A percentile compares a stretch with the other conserved stretches of the same genome.
Evolutionary conservation across 2,888 invertebrate species (phyloP).

Genomic region (Agrochola lota): DNA sequence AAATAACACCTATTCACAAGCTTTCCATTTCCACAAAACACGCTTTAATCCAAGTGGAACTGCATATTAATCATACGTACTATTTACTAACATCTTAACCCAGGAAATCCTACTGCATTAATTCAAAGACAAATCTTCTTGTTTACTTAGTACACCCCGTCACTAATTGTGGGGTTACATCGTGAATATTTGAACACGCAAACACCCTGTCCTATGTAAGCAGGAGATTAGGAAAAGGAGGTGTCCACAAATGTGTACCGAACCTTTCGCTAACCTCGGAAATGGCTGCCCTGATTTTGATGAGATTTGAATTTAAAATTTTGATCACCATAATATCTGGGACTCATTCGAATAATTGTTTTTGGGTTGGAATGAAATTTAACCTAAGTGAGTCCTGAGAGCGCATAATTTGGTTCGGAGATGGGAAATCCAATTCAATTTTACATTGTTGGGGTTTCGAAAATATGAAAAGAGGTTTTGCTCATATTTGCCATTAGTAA

Average conservation of each 20-base stretch:
- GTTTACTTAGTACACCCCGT: slow-evolving; percentile 69
- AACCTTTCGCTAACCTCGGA: slow-evolving; percentile 40
- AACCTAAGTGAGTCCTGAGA: slow-evolving; percentile 1
- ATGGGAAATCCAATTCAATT: neutral
- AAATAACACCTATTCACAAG: slow-evolving; percentile 51
- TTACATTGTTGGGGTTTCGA: slow-evolving; percentile 1
- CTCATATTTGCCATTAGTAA: neutral
- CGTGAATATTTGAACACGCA: slow-evolving; percentile 65
- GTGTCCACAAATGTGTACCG: slow-evolving; percentile 44
- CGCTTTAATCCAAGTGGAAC: slow-evolving; percentile 46
- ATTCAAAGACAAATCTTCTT: slow-evolving; percentile 74
- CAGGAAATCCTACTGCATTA: slow-evolving; percentile 65
- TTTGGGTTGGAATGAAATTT: slow-evolving; percentile 17
- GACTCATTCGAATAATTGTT: neutral
- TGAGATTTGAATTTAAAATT: slow-evolving; percentile 51
- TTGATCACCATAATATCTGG: neutral
- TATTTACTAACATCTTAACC: slow-evolving; percentile 67
- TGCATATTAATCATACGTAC: slow-evolving; percentile 58
- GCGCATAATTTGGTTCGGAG: neutral
- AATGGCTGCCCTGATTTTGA: slow-evolving; percentile 40
- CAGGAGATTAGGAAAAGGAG: slow-evolving; percentile 57
- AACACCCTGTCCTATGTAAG: slow-evolving; percentile 63
- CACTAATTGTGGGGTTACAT: slow-evolving; percentile 74
- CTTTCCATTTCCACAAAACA: slow-evolving; percentile 43
- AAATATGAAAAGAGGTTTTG: slow-evolving; percentile 3